These are phyloP conservation scores for Holcopasites calliopsidis DNA, from an alignment of 1,140 invertebrate genomes.

Conservation along the genomic window DNA sequence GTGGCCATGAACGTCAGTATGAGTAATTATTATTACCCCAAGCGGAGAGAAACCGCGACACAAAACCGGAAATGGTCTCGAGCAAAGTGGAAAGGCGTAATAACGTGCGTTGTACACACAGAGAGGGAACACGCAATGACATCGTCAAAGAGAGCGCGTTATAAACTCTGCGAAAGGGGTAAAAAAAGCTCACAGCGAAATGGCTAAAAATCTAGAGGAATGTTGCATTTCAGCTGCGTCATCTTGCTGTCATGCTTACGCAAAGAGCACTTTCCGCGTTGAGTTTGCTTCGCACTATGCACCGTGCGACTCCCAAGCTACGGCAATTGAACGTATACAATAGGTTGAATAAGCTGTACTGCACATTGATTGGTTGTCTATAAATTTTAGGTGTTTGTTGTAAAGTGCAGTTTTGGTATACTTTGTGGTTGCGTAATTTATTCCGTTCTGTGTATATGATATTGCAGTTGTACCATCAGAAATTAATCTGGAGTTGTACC, in stretches of 20 bases:
- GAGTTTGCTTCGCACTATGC: neutral
- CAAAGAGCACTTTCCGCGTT: neutral
- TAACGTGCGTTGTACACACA: constrained; percentile 27
- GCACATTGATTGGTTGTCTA: neutral
- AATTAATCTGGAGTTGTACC: too few species aligned
- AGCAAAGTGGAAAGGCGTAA: constrained; percentile 55
- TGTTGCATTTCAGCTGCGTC: constrained; percentile 21
- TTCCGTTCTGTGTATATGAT: too few species aligned
- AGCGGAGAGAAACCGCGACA: constrained; percentile 39
- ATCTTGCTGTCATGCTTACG: neutral
- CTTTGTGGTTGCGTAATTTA: too few species aligned
- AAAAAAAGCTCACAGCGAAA: constrained; percentile 9
- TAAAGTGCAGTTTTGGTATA: too few species aligned
- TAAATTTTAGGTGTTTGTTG: too few species aligned
- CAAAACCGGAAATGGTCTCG: constrained; percentile 53
- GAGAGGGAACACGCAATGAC: constrained; percentile 34
- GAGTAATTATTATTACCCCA: constrained; percentile 42
- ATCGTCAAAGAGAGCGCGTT: constrained; percentile 47
- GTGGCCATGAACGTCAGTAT: constrained; percentile 29
- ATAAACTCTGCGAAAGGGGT: constrained; percentile 1
- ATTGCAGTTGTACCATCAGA: too few species aligned
- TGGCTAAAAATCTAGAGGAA: constrained; percentile 3
- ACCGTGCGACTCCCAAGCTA: constrained; percentile 17
- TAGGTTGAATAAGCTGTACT: neutral
- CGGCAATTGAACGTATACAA: neutral